Conservation (phyloP, 1,140 invertebrate genomes). For the Sinella curviseta region DNA sequence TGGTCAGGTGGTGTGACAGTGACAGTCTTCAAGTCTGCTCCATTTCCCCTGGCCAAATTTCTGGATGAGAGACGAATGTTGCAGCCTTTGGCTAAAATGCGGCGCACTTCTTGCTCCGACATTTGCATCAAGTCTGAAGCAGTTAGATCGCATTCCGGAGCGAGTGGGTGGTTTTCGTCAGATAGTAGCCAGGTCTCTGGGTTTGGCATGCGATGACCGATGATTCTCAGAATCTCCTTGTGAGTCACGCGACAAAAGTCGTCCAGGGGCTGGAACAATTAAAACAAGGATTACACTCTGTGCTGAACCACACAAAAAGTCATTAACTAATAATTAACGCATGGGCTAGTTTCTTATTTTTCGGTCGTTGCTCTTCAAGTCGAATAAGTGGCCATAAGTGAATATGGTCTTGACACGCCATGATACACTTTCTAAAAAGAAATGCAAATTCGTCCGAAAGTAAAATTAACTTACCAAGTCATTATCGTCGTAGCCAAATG, state of each 20-base stretch:
- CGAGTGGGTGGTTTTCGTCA: constrained; percentile 6
- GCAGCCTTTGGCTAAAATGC: not conserved
- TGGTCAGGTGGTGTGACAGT: not conserved
- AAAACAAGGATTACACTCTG: not conserved
- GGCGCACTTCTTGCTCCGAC: not conserved
- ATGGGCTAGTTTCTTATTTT: no score
- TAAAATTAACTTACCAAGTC: constrained; percentile 35
- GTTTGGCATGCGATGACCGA: constrained; percentile 10
- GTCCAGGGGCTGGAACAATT: constrained; percentile 14
- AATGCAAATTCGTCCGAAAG: not conserved
- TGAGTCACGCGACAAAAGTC: constrained; percentile 15
- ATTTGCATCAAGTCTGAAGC: constrained; percentile 1
- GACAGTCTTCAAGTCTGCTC: not conserved
- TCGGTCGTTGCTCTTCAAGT: no score
- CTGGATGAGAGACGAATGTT: not conserved
- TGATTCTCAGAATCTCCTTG: constrained; percentile 15
- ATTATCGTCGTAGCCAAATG: constrained; percentile 39
- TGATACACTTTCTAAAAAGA: not conserved
- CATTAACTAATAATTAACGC: no score
- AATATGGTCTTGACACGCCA: no score
- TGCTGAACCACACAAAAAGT: no score
- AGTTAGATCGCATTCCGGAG: not conserved
- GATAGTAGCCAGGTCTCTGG: constrained; percentile 12
- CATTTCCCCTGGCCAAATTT: not conserved
- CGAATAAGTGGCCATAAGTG: no score